Evolutionary conservation across 2,888 invertebrate species (phyloP), one percentile per base, ranked within the genome.

Genomic region (Spilosoma lubricipeda): DNA sequence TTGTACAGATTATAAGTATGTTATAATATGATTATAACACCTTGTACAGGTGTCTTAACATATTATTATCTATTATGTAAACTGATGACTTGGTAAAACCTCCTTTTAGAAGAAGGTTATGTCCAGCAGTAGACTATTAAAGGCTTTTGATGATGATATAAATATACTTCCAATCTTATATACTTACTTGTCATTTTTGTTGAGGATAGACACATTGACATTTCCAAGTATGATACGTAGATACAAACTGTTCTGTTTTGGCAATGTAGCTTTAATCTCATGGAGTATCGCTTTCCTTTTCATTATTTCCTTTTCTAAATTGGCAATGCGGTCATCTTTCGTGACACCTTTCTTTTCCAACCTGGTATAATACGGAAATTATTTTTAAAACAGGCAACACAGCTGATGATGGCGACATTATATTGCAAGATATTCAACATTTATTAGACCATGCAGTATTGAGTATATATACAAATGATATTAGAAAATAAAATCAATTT

Each of bases 131-230:
- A 11, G 39, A 39, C 39, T 39, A 39, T 11, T 9, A 39, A 39
- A 45, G 45, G 18, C 18, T 18, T 15, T 15, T 45, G 18, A 18
- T 45, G 45, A 18, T 52, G 52, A 56, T 23, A 56, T 11, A 56
- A n/a, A 23, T 52, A 52, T 23, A 52, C 23, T 52, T 56, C 23
- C 11, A 56, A n/a, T 56, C n/a, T n/a, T n/a, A n/a, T 23, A 52
- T 11, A 96, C 97, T 96, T 96, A 99, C 98, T 99, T 99, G 93
- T 99, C 99, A 91, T 97, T 98, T 96, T 99, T 99, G 95, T 99
- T 99, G 79, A 99, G 96, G 92, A 99, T 98, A 42, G 99, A 99
- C 39, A 99, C 99, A 95, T 99, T 99, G 67, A 99, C 99, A 93
- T 98, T 98, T 84, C 99, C 99, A 78, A 99, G 96, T 92, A 99